Percentiles rank a stretch among this genome's conserved stretches.
phyloP scores from a whole-genome alignment of 2,113 vertebrate genomes.

The Pogona vitticeps region DNA sequence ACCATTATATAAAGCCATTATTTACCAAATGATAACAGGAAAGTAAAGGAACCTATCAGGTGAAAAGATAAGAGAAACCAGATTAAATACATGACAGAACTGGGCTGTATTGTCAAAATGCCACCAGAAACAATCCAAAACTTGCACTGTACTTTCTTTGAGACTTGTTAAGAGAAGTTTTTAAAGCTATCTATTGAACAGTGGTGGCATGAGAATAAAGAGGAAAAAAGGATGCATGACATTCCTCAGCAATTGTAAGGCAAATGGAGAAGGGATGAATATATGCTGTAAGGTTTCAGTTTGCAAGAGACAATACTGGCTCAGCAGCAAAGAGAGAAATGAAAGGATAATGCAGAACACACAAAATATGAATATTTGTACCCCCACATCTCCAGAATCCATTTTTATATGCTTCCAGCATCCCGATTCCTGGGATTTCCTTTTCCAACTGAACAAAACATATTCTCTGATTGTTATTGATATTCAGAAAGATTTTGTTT shows the following conservation, averaged over 20 bases:
- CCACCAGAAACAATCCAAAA: background rate
- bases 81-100: slow-evolving; percentile 26
- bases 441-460: background rate
- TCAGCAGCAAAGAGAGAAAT: background rate
- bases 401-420: background rate
- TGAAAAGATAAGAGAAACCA: slow-evolving; percentile 4
- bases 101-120: slow-evolving; percentile 21
- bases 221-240: background rate
- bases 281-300: background rate
- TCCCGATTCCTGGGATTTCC: background rate
- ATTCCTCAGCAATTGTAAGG: background rate
- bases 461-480: background rate
- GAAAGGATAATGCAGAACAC: background rate
- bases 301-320: background rate
- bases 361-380: background rate
- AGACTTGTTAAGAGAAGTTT: background rate
- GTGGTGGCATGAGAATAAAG: background rate
- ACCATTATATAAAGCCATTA: slow-evolving; percentile 20
- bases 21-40: background rate
- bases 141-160: background rate
- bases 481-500: no score
- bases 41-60: background rate
- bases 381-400: background rate
- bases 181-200: background rate
- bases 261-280: background rate